Percentiles rank a stretch among this genome's conserved stretches.
These are phyloP conservation scores for Chymomyza fuscimana DNA, from an alignment of 2,888 invertebrate genomes.

Conservation along the genomic window DNA sequence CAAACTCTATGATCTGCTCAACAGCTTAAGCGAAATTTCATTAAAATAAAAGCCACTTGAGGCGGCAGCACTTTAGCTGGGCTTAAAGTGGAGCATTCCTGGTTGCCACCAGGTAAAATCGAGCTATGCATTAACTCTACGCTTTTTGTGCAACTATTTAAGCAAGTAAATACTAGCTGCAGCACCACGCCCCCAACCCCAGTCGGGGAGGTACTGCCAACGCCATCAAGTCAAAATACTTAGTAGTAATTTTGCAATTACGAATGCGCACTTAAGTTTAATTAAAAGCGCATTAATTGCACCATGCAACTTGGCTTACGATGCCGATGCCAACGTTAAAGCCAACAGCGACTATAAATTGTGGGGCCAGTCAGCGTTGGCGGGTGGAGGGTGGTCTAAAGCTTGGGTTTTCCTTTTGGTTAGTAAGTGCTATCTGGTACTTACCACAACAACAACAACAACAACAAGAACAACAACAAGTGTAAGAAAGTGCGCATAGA, in stretches of 20 bases:
- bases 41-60: slow-evolving; percentile 54
- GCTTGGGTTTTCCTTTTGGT: neutral
- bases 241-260: slow-evolving; percentile 64
- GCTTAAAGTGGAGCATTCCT: slow-evolving; percentile 23
- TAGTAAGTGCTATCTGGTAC: neutral
- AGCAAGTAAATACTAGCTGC: slow-evolving; percentile 23
- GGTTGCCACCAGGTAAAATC: slow-evolving; percentile 10
- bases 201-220: neutral
- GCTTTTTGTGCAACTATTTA: slow-evolving; percentile 34
- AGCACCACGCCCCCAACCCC: neutral
- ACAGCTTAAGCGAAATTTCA: slow-evolving; percentile 44
- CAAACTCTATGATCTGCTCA: neutral
- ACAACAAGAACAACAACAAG: neutral
- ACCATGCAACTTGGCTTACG: slow-evolving; percentile 38
- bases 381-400: slow-evolving; percentile 1
- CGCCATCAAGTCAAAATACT: slow-evolving; percentile 41
- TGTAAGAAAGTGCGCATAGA: slow-evolving; percentile 9
- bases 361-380: slow-evolving; percentile 18
- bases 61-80: neutral
- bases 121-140: slow-evolving; percentile 17
- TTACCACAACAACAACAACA: neutral
- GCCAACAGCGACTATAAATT: slow-evolving; percentile 46
- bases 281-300: slow-evolving; percentile 71
- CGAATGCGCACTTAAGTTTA: slow-evolving; percentile 69
- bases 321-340: slow-evolving; percentile 9